phyloP scores from a whole-genome alignment of 2,888 invertebrate species.

The Aphodius granarius region DNA sequence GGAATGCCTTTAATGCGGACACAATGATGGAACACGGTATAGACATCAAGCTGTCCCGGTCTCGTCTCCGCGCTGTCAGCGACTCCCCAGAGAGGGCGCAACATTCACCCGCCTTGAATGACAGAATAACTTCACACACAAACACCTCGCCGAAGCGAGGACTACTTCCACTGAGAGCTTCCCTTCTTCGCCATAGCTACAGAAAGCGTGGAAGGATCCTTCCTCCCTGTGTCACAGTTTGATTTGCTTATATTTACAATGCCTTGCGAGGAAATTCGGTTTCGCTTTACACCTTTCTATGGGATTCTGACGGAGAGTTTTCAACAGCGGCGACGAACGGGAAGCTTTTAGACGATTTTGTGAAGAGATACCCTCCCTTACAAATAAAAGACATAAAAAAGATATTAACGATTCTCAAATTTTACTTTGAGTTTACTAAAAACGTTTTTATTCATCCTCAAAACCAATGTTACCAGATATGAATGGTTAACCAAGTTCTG shows the following conservation, averaged over 20 bases:
- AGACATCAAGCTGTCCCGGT: slow-evolving; percentile 44
- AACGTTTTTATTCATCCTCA: no score
- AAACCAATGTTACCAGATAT: no score
- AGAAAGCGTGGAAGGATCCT: background rate
- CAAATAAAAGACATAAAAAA: background rate
- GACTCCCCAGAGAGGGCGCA: slow-evolving; percentile 41
- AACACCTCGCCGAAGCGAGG: slow-evolving; percentile 42
- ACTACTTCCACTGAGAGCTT: slow-evolving; percentile 41
- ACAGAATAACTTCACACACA: slow-evolving; percentile 48
- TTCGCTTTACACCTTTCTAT: slow-evolving; percentile 12
- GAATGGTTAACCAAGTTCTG: no score
- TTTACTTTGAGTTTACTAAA: background rate
- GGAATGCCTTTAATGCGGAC: slow-evolving; percentile 24
- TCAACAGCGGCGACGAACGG: background rate
- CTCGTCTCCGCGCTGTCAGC: slow-evolving; percentile 47
- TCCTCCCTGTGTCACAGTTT: slow-evolving; percentile 36
- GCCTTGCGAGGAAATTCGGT: slow-evolving; percentile 33
- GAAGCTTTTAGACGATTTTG: background rate
- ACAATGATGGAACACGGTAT: slow-evolving; percentile 29
- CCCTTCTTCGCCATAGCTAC: slow-evolving; percentile 39
- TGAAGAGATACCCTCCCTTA: background rate
- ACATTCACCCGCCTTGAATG: slow-evolving; percentile 48
- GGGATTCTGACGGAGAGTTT: background rate
- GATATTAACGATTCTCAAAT: no score
- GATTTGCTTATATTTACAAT: slow-evolving; percentile 46